Base-by-base conservation (phyloP, 1,140 invertebrate genomes). In the Ylistrum balloti region DNA sequence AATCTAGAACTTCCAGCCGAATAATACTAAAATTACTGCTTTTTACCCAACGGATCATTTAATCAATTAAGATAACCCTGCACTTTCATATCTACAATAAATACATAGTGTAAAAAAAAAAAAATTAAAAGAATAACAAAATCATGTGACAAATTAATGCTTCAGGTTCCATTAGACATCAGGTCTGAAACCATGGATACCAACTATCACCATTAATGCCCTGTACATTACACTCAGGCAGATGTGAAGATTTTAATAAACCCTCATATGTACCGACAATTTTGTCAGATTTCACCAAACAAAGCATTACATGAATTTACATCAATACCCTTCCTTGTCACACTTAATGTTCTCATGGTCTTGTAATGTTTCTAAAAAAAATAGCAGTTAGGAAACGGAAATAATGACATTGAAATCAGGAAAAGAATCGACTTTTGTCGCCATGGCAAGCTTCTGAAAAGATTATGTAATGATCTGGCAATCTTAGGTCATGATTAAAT, bases 401-500 rank as follows among this genome's bases (percentile, higher is more conserved):
- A 28, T 74, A 74, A 74, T 74, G 56, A 74, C 56, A 74, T 74
- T 74, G 22, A 74, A 74, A 28, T 74, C 56, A 74, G 56, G 56
- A 74, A 74, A 28, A 28, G n/a, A n/a, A 28, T 74, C n/a, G 56
- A 74, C 56, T 74, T 17, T 74, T 74, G 56, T 74, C 56, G 22
- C 56, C 56, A 74, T 28, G 56, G 56, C n/a, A 28, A 74, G 56
- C 22, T 28, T 2, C 56, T 74, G 56, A 45, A 45, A 45, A 45
- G 17, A 74, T 74, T 74, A 74, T 74, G 22, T 74, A 74, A 74
- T 74, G 56, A 74, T 28, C 22, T 28, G 56, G 22, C 22, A 74
- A 74, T 74, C 56, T 11, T 28, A n/a, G 56, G n/a, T 28, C 56
- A 74, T 74, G 41, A 45, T 45, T 15, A 45, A 45, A 45, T 45